Percentiles rank a stretch among this genome's conserved stretches.
Evolutionary conservation across 1,140 invertebrate genomes (phyloP).

Genomic region (Sycophila sp.): DNA sequence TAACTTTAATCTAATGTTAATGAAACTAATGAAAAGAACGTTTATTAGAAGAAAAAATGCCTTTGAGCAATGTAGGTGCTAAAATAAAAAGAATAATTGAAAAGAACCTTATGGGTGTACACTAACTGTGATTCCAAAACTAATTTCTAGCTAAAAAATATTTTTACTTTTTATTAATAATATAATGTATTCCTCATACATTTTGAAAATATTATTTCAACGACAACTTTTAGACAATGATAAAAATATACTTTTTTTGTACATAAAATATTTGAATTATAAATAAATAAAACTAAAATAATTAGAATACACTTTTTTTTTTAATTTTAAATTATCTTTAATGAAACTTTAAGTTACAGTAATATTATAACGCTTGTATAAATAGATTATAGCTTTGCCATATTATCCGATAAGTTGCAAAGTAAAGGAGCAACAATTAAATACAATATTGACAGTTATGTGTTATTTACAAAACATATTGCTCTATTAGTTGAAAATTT

Average conservation of each 20-base stretch:
- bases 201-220: too few relatives aligned
- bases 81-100: not conserved
- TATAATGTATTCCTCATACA: too few relatives aligned
- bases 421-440: conserved; percentile 44
- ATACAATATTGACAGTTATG: conserved; percentile 49
- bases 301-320: not conserved
- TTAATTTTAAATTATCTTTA: conserved; percentile 48
- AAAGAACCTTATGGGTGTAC: not conserved
- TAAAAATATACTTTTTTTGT: too few relatives aligned
- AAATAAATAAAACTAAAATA: too few relatives aligned
- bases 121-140: conserved; percentile 10
- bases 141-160: too few relatives aligned
- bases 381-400: conserved; percentile 48
- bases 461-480: conserved; percentile 48
- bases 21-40: too few relatives aligned
- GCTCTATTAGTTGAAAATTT: conserved; percentile 19
- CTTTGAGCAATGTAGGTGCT: conserved; percentile 1
- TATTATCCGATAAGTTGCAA: conserved; percentile 38
- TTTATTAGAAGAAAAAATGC: not conserved
- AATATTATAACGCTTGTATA: conserved; percentile 45
- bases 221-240: too few relatives aligned
- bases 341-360: conserved; percentile 48
- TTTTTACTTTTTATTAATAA: too few relatives aligned
- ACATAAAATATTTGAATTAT: too few relatives aligned
- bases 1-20: too few relatives aligned